These are phyloP conservation scores for Dallia pectoralis DNA, from an alignment of 2,797 vertebrate species.

Conservation along the genomic window DNA sequence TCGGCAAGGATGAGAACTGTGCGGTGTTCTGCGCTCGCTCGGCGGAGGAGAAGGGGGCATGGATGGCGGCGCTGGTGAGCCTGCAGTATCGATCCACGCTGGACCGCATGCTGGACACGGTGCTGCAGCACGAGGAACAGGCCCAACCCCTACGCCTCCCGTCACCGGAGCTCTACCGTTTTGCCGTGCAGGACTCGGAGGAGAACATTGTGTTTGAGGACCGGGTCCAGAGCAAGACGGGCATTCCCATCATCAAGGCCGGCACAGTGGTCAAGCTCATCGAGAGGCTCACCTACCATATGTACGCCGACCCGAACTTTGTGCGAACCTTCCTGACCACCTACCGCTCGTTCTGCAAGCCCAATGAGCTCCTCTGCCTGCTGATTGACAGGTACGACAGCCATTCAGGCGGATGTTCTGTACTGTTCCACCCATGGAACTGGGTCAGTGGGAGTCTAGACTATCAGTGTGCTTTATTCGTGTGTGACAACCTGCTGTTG, in stretches of 20 bases:
- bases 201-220: conserved; percentile 98
- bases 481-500: too few relatives aligned
- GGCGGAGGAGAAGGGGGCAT: conserved; percentile 89
- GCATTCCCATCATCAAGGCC: conserved; percentile 95
- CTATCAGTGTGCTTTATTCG: too few relatives aligned
- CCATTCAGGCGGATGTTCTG: background rate
- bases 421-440: too few relatives aligned
- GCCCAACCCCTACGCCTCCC: conserved; percentile 89
- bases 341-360: conserved; percentile 97
- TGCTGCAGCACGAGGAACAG: conserved; percentile 87
- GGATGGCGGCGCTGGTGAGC: conserved; percentile 95
- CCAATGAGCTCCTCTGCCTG: conserved; percentile 88
- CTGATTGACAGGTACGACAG: conserved; percentile 86
- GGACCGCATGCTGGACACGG: conserved; percentile 93
- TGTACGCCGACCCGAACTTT: conserved; percentile 99
- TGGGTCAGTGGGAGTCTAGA: too few relatives aligned
- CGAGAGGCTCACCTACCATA: conserved; percentile 96
- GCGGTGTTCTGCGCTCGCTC: conserved; percentile 86
- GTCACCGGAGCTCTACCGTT: conserved; percentile 84
- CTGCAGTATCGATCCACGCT: conserved; percentile 94
- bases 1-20: conserved; percentile 88
- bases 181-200: conserved; percentile 91
- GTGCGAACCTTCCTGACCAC: conserved; percentile 98
- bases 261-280: conserved; percentile 96
- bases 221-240: conserved; percentile 88